Evolutionary conservation across 2,113 vertebrate species (phyloP), one percentile per base, ranked within the genome.

Genomic region (Odocoileus virginianus): DNA sequence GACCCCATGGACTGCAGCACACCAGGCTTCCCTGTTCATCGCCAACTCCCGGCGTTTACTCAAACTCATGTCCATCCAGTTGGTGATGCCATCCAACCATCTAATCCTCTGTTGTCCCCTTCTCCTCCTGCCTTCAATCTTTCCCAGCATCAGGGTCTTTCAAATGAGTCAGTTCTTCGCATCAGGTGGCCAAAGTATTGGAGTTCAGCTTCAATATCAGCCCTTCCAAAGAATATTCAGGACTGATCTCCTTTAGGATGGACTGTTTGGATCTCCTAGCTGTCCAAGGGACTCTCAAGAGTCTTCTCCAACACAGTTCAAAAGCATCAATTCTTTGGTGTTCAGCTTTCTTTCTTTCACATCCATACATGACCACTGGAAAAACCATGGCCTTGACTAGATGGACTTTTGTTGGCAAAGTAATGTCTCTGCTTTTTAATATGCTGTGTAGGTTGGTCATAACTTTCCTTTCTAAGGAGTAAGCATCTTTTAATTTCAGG

Each of bases 11-110:
- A 67, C 2, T 67, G 33, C 61, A 67, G 61, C 61, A 67, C 1
- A 0, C 33, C 33, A 67, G 16, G 61, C 61, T 16, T 67, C 16
- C 61, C 61, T 67, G 61, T 67, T 33, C 33, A 19, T n/a, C 0
- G 2, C 61, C 33, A 67, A 10, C 33, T 67, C 33, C 61, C 0
- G 0, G 61, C 2, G 4, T n/a, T 67, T 67, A 33, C 16, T n/a
- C 61, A 67, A n/a, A 67, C 33, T 67, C 61, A 67, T 10, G 61
- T 67, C 61, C 16, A 64, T n/a, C 16, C 0, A n/a, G 33, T 67
- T 1, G 3, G 61, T 67, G 33, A 67, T 67, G 61, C 16, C 61
- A 33, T 67, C 16, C 33, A 67, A 10, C 61, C 33, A 67, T 67
- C 61, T 67, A 7, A 67, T n/a, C 61, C 16, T 67, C 33, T 67